phyloP scores from a whole-genome alignment of 2,113 vertebrate genomes.

The Dipodomys merriami region DNA sequence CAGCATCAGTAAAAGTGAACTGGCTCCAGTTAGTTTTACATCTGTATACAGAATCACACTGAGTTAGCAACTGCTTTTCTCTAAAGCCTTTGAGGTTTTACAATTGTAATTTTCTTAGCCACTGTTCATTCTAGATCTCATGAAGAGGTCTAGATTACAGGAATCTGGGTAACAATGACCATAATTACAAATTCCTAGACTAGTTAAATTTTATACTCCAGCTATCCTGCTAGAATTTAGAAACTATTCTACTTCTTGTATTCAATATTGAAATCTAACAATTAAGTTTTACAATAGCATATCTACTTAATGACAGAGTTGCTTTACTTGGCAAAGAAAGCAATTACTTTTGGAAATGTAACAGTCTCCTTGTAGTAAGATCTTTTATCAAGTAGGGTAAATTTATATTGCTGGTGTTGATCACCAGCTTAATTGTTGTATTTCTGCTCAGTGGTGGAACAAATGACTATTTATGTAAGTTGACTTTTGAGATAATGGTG shows the following conservation, averaged over 20 bases:
- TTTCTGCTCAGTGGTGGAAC: constrained; percentile 1
- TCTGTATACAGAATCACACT: neutral
- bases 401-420: neutral
- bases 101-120: neutral
- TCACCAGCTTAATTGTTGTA: neutral
- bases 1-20: neutral
- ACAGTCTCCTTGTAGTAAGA: neutral
- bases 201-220: neutral
- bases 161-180: neutral
- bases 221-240: constrained; percentile 17
- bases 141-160: neutral
- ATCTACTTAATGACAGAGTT: neutral
- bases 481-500: neutral
- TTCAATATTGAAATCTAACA: constrained; percentile 24
- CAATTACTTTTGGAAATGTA: constrained; percentile 19
- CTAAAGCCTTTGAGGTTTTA: neutral
- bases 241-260: neutral
- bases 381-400: neutral
- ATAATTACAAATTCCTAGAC: constrained; percentile 15
- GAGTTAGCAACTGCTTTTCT: neutral
- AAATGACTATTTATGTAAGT: neutral
- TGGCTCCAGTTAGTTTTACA: neutral
- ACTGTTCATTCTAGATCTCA: neutral
- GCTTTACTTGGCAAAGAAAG: constrained; percentile 27
- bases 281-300: neutral